These are phyloP conservation scores for Clarias pachynema DNA, from an alignment of 2,797 vertebrate species.

Conservation along the genomic window DNA sequence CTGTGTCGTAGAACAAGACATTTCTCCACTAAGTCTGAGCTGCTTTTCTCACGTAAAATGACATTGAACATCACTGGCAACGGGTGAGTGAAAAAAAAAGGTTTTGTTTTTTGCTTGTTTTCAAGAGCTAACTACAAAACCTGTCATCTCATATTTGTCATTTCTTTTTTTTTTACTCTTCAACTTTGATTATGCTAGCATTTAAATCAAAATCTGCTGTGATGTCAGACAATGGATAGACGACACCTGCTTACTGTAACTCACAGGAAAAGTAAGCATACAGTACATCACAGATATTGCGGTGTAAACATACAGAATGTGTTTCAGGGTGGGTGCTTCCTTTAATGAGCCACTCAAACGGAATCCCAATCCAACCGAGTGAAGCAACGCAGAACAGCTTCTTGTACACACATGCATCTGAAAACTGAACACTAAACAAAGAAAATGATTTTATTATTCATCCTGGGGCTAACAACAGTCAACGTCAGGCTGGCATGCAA, in stretches of 20 bases:
- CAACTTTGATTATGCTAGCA: neutral
- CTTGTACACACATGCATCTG: constrained; percentile 8
- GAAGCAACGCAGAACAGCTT: constrained; percentile 37
- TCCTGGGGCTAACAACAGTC: constrained; percentile 5
- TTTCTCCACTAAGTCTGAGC: neutral
- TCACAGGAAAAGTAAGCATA: neutral
- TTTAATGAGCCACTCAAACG: constrained; percentile 38
- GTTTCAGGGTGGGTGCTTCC: neutral
- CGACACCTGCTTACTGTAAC: neutral
- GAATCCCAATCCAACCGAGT: constrained; percentile 31
- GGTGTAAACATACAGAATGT: neutral
- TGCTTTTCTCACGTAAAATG: neutral
- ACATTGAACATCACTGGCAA: neutral
- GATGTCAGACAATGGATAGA: neutral
- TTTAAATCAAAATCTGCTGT: neutral
- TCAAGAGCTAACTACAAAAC: neutral
- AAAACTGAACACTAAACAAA: constrained; percentile 13
- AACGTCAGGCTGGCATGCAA: constrained; percentile 1
- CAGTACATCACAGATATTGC: neutral
- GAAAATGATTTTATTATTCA: constrained; percentile 3
- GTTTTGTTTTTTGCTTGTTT: neutral
- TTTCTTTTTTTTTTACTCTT: neutral
- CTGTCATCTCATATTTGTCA: neutral
- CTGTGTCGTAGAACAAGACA: neutral
- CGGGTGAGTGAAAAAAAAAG: neutral